Evolutionary conservation across 1,140 invertebrate genomes (phyloP), one percentile per base, ranked within the genome.

Genomic region (Musca domestica): DNA sequence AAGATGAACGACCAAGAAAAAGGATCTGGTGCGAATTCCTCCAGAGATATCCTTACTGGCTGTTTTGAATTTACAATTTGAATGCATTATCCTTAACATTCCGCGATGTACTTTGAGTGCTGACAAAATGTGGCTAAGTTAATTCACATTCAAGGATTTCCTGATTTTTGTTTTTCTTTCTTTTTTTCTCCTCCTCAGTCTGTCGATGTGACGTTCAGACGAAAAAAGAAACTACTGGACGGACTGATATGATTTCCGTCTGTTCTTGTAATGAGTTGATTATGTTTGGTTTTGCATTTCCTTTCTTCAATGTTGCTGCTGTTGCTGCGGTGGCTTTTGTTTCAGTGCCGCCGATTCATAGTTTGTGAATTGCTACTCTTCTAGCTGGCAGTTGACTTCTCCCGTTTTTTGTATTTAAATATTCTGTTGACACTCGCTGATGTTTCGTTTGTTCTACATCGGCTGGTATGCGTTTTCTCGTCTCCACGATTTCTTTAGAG

Each of bases 191-290:
- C n/a, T 41, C 34, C 10, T 10, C 34, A 41, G 34, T 41, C 27
- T 4, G 27, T 7, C 34, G 10, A 41, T 7, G 34, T 54, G 51
- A 3, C 27, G 27, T 3, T 54, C 19, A 54, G 14, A 9, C 23
- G 20, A n/a, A n/a, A n/a, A n/a, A n/a, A n/a, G n/a, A n/a, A 54
- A 20, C 27, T 22, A 15, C 22, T 56, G 51, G 19, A 9, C 22
- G 12, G 34, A 41, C 19, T 9, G 54, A 56, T 41, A 23, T 46
- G 66, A 68, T 64, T 68, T 68, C 68, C 64, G 68, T 69, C 68
- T 69, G 68, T 69, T 69, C 64, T 52, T 67, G 68, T 69, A 69
- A 69, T 69, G 68, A 66, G 68, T 69, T 69, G 68, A 69, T 69
- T 69, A 69, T 69, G 68, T 69, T 69, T 69, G 67, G 63, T 49